These are phyloP conservation scores for Polypedilum vanderplanki DNA, from an alignment of 1,140 invertebrate genomes.

Conservation along the genomic window DNA sequence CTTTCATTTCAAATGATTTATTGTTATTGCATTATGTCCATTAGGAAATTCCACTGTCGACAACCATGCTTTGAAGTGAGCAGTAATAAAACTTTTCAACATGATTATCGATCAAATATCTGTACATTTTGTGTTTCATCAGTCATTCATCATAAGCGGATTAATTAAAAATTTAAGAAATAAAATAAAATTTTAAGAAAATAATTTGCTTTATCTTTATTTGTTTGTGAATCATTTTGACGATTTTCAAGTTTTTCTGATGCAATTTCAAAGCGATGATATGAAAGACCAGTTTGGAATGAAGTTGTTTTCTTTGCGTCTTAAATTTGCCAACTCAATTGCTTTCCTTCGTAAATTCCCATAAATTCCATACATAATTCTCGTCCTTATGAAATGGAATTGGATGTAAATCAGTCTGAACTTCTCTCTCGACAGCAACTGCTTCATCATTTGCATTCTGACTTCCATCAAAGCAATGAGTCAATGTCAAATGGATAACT, in stretches of 20 bases:
- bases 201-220: background rate
- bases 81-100: background rate
- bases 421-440: background rate
- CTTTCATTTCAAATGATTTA: conserved; percentile 17
- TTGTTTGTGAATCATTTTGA: background rate
- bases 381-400: conserved; percentile 26
- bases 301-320: conserved; percentile 25
- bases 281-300: conserved; percentile 23
- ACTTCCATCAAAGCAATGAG: background rate
- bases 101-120: conserved; percentile 31
- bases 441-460: background rate
- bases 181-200: background rate
- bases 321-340: conserved; percentile 31
- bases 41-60: conserved; percentile 30
- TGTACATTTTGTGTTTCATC: conserved; percentile 33
- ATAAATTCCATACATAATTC: conserved; percentile 30
- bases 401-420: conserved; percentile 30
- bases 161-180: background rate
- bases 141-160: background rate
- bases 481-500: background rate
- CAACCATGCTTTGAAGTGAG: conserved; percentile 29
- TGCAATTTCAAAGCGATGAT: conserved; percentile 15
- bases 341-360: conserved; percentile 30
- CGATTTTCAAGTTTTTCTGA: background rate
- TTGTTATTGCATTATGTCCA: conserved; percentile 27